Evolutionary conservation across 2,797 vertebrate genomes (phyloP).

Genomic region (Helicolenus hilgendorfi): DNA sequence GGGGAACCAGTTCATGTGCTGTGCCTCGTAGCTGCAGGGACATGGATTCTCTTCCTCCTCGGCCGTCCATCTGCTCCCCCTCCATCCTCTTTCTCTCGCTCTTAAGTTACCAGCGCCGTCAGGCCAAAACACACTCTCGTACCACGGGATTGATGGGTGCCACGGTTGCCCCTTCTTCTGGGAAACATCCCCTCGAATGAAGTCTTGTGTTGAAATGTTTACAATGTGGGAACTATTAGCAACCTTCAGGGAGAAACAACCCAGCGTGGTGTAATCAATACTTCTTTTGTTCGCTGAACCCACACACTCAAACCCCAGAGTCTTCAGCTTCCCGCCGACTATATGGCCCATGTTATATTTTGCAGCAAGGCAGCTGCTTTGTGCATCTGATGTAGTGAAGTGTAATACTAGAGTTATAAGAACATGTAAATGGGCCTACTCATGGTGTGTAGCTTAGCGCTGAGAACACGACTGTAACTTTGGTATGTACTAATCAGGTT

Average conservation of each 20-base stretch:
- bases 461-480: slow-evolving; percentile 25
- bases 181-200: slow-evolving; percentile 81
- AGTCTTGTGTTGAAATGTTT: slow-evolving; percentile 86
- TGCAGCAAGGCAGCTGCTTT: slow-evolving; percentile 62
- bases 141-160: slow-evolving; percentile 79
- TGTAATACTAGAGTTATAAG: slow-evolving; percentile 71
- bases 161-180: slow-evolving; percentile 81
- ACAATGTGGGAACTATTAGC: slow-evolving; percentile 84
- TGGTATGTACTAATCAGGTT: slow-evolving; percentile 59
- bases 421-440: slow-evolving; percentile 71
- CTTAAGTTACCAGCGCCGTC: slow-evolving; percentile 56
- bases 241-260: slow-evolving; percentile 73
- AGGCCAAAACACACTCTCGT: slow-evolving; percentile 72
- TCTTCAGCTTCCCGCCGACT: slow-evolving; percentile 20
- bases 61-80: slow-evolving; percentile 35
- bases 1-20: slow-evolving; percentile 75
- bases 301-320: slow-evolving; percentile 55
- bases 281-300: slow-evolving; percentile 81
- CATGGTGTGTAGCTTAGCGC: slow-evolving; percentile 66
- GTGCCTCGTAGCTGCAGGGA: slow-evolving; percentile 71
- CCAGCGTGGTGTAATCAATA: slow-evolving; percentile 82
- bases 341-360: slow-evolving; percentile 53
- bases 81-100: slow-evolving; percentile 44
- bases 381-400: slow-evolving; percentile 43
- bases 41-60: slow-evolving; percentile 50